phyloP scores from a whole-genome alignment of 2,888 invertebrate species.

The Tenthredo livida region DNA sequence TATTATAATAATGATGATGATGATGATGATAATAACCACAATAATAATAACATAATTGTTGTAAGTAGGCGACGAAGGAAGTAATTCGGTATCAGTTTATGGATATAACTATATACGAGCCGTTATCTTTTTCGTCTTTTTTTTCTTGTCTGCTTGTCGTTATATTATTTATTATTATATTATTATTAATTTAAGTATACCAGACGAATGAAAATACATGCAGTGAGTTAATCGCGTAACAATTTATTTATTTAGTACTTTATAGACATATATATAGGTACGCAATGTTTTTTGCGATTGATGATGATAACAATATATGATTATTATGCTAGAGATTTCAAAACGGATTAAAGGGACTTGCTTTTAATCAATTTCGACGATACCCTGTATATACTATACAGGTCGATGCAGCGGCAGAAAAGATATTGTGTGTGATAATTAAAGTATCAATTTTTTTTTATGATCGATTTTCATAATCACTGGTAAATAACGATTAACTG shows the following conservation, averaged over 20 bases:
- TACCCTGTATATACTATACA: background rate
- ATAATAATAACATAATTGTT: background rate
- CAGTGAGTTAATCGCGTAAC: background rate
- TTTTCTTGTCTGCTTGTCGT: background rate
- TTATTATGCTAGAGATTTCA: background rate
- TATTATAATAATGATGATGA: too few species aligned
- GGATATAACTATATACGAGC: background rate
- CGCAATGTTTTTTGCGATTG: background rate
- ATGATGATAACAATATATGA: background rate
- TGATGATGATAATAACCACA: background rate
- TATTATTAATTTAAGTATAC: background rate
- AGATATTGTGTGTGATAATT: background rate
- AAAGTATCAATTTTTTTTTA: background rate
- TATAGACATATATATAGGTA: background rate
- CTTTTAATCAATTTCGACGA: background rate
- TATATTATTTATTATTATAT: background rate
- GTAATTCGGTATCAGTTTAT: background rate
- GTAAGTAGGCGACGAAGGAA: background rate
- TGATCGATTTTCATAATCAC: conserved; percentile 2
- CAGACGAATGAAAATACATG: background rate
- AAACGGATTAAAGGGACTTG: background rate
- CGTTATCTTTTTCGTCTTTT: background rate
- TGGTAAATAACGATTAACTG: background rate
- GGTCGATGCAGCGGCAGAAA: background rate
- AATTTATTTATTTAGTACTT: background rate